Evolutionary conservation across 2,113 vertebrate genomes (phyloP).

Genomic region (Stercorarius parasiticus): DNA sequence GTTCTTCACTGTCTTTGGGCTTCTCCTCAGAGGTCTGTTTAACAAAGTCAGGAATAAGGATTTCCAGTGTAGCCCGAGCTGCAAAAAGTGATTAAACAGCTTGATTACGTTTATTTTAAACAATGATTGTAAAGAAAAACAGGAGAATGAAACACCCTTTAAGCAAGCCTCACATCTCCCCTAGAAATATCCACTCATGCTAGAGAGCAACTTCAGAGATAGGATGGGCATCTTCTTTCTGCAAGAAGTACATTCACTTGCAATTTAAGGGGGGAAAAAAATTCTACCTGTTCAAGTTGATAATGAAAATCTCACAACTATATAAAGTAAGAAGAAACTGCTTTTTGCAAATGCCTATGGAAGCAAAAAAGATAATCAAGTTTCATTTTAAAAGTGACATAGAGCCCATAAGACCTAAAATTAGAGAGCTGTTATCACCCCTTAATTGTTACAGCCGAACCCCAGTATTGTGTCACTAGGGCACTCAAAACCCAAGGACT

Average conservation of each 20-base stretch:
- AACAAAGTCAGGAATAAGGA: slow-evolving; percentile 99
- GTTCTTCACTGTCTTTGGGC: slow-evolving; percentile 93
- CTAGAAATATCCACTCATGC: background rate
- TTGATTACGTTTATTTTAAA: background rate
- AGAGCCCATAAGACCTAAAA: background rate
- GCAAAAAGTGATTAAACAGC: background rate
- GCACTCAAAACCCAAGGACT: background rate
- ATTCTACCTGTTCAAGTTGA: background rate
- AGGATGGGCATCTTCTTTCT: background rate
- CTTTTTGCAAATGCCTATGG: background rate
- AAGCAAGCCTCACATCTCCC: background rate
- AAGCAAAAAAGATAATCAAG: background rate
- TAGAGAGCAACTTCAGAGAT: background rate
- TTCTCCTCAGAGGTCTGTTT: slow-evolving; percentile 99
- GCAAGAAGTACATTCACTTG: background rate
- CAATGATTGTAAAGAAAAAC: background rate
- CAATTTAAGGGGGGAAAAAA: background rate
- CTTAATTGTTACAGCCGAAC: background rate
- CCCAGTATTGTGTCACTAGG: background rate
- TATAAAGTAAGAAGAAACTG: background rate
- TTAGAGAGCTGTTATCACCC: background rate
- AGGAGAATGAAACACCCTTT: background rate
- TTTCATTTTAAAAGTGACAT: background rate
- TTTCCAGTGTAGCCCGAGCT: slow-evolving; percentile 99
- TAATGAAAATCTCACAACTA: background rate